Evolutionary conservation across 2,888 invertebrate species (phyloP).

Genomic region (Caenorhabditis sp.): DNA sequence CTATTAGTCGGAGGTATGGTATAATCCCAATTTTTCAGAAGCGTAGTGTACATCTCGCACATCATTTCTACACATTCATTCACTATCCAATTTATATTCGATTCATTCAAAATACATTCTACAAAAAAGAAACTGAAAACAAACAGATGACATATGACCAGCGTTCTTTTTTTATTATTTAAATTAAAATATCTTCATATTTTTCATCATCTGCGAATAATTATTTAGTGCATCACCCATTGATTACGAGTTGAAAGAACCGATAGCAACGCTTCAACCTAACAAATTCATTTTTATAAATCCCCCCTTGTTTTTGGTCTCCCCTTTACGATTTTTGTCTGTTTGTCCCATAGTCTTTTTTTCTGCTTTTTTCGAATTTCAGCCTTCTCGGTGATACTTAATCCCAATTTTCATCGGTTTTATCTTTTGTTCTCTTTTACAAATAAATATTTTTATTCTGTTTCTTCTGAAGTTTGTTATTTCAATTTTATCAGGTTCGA

Average conservation of each 20-base stretch:
- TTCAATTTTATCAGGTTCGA: neutral
- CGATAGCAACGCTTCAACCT: neutral
- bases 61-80: neutral
- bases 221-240: neutral
- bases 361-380: neutral
- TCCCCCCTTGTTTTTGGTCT: neutral
- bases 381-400: constrained; percentile 1
- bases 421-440: neutral
- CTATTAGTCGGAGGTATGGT: no score
- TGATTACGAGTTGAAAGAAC: neutral
- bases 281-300: neutral
- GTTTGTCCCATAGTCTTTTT: neutral
- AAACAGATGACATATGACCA: neutral
- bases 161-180: neutral
- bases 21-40: constrained; percentile 18
- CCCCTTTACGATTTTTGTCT: neutral
- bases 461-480: neutral
- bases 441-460: neutral
- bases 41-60: constrained; percentile 3
- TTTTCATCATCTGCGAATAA: neutral
- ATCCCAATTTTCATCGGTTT: neutral
- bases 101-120: neutral
- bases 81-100: neutral
- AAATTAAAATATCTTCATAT: neutral
- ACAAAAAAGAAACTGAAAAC: neutral